Evolutionary conservation across 2,888 invertebrate species (phyloP).

Genomic region (Agriopis marginaria): DNA sequence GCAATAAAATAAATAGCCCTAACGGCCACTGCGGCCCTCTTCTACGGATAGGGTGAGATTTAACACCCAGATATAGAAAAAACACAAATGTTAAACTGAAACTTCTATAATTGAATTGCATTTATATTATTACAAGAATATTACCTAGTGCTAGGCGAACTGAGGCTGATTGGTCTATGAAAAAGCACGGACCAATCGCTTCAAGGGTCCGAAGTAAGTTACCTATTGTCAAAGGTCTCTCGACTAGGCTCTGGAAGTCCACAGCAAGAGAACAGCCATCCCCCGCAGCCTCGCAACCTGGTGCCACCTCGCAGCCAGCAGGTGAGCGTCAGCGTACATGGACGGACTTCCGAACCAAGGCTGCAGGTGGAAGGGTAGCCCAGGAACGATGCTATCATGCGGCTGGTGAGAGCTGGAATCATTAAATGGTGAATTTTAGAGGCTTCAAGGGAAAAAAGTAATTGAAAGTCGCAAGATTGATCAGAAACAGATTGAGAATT

Average conservation of each 20-base stretch:
- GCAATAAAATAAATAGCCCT: too few relatives aligned
- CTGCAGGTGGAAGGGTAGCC: constrained; percentile 87
- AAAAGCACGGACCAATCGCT: not conserved
- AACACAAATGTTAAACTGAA: too few relatives aligned
- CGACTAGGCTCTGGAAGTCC: constrained; percentile 53
- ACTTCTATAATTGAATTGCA: too few relatives aligned
- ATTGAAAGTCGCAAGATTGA: too few relatives aligned
- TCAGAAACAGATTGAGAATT: too few relatives aligned
- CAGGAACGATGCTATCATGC: constrained; percentile 85
- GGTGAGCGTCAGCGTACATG: constrained; percentile 90
- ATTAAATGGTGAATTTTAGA: too few relatives aligned
- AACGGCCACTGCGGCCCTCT: too few relatives aligned
- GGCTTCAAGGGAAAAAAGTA: too few relatives aligned
- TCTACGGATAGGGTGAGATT: too few relatives aligned
- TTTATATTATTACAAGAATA: too few relatives aligned
- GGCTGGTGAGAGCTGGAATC: constrained; percentile 71
- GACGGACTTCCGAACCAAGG: constrained; percentile 85
- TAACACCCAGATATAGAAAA: too few relatives aligned
- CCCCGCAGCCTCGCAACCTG: constrained; percentile 89
- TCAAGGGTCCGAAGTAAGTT: not conserved
- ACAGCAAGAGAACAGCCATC: constrained; percentile 92
- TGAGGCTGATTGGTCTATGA: not conserved
- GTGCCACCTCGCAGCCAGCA: constrained; percentile 92
- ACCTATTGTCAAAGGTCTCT: constrained; percentile 71
- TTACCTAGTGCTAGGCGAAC: too few relatives aligned